These are phyloP conservation scores for Ptychochromis oligacanthus DNA, from an alignment of 2,113 vertebrate genomes.

Conservation along the genomic window DNA sequence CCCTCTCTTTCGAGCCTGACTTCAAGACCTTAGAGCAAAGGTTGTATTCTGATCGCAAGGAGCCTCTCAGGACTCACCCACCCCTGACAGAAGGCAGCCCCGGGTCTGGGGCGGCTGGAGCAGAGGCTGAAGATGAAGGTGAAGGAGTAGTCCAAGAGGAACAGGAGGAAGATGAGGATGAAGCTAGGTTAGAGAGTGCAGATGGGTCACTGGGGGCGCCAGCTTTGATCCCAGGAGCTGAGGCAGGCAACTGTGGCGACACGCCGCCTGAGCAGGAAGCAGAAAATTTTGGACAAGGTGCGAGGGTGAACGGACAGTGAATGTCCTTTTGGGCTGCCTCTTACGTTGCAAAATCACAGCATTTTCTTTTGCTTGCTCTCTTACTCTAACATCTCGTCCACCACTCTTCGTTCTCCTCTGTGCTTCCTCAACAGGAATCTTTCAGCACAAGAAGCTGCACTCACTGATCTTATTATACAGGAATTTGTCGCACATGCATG, in stretches of 20 bases:
- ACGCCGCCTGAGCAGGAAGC: slow-evolving; percentile 68
- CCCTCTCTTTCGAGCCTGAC: slow-evolving; percentile 86
- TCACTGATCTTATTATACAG: slow-evolving; percentile 59
- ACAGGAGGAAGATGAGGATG: slow-evolving; percentile 79
- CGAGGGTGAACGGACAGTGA: slow-evolving; percentile 82
- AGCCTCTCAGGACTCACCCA: slow-evolving; percentile 89
- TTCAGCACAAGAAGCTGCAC: slow-evolving; percentile 55
- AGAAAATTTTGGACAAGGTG: slow-evolving; percentile 77
- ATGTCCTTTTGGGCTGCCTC: slow-evolving; percentile 50
- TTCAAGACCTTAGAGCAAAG: slow-evolving; percentile 92
- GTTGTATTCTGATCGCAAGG: slow-evolving; percentile 88
- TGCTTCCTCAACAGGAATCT: slow-evolving; percentile 65
- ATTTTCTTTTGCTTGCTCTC: slow-evolving; percentile 62
- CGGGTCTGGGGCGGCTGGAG: slow-evolving; percentile 50
- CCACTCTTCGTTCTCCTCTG: slow-evolving; percentile 56
- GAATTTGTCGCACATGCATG: slow-evolving; percentile 66
- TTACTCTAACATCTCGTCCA: slow-evolving; percentile 57
- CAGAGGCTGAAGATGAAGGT: slow-evolving; percentile 63
- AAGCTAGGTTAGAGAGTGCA: slow-evolving; percentile 64
- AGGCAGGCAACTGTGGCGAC: slow-evolving; percentile 43
- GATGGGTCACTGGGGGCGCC: slow-evolving; percentile 60
- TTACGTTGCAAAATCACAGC: slow-evolving; percentile 62
- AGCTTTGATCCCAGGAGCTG: slow-evolving; percentile 62
- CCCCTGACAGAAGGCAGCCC: slow-evolving; percentile 82
- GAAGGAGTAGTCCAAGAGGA: slow-evolving; percentile 69